These are phyloP conservation scores for Mormoops blainvillei DNA, from an alignment of 2,113 vertebrate species.

Conservation along the genomic window DNA sequence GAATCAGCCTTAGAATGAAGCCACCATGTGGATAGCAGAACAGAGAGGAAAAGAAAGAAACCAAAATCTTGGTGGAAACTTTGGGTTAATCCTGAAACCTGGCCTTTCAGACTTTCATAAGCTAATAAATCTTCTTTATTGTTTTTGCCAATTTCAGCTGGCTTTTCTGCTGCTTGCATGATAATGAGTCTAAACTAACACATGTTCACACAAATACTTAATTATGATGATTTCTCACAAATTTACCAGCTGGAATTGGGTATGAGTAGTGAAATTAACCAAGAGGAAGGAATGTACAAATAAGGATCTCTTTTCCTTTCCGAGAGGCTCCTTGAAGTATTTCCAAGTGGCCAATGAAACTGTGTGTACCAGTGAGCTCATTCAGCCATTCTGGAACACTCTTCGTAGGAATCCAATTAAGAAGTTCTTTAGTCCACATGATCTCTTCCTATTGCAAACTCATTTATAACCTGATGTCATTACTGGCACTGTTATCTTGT, in stretches of 20 bases:
- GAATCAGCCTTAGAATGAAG: not conserved
- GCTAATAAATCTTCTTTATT: not conserved
- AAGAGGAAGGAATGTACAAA: not conserved
- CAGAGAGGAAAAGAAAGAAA: not conserved
- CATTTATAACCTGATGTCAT: slow-evolving; percentile 15
- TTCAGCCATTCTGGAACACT: not conserved
- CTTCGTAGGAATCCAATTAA: slow-evolving; percentile 43
- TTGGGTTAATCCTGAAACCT: not conserved
- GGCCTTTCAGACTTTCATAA: not conserved
- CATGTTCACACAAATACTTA: not conserved
- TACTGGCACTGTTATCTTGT: slow-evolving; percentile 27
- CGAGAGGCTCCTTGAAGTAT: not conserved
- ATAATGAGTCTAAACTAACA: not conserved
- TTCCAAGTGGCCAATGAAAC: slow-evolving; percentile 30
- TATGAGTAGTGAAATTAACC: not conserved
- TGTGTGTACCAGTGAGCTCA: not conserved
- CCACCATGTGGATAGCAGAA: not conserved
- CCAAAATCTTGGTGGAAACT: not conserved
- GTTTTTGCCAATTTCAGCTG: not conserved
- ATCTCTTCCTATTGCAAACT: not conserved
- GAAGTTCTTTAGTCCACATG: slow-evolving; percentile 9
- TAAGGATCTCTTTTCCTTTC: not conserved
- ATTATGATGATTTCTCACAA: not conserved
- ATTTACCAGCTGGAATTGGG: not conserved
- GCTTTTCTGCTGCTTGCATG: not conserved